These are phyloP conservation scores for Lagodon rhomboides DNA, from an alignment of 2,797 vertebrate genomes.

Conservation along the genomic window DNA sequence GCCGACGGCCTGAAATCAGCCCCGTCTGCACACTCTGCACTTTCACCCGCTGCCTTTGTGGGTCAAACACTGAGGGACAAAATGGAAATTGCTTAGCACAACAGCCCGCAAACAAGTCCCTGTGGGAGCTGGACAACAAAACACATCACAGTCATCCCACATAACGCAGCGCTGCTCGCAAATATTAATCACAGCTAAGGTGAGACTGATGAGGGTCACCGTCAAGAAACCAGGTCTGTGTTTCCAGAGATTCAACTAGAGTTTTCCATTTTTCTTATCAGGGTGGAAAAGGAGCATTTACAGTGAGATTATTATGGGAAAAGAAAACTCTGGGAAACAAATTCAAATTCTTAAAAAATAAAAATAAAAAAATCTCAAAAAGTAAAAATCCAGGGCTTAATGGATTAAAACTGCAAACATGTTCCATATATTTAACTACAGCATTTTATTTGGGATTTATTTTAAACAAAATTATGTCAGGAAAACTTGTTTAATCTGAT, in stretches of 20 bases:
- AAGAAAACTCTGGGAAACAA: background rate
- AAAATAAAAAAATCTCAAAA: background rate
- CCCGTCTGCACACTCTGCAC: constrained; percentile 65
- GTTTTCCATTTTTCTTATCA: background rate
- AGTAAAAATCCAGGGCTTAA: background rate
- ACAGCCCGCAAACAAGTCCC: constrained; percentile 46
- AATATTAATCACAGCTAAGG: background rate
- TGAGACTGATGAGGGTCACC: background rate
- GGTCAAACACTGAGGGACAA: constrained; percentile 41
- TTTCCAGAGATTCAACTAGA: background rate
- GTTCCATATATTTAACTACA: background rate
- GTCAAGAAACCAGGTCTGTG: background rate
- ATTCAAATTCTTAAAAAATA: background rate
- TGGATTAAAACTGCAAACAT: no score
- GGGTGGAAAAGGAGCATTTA: background rate
- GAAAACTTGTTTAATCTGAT: background rate
- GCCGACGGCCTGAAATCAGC: constrained; percentile 55
- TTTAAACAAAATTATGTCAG: background rate
- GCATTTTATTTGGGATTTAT: background rate
- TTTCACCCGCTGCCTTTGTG: constrained; percentile 76
- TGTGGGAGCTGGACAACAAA: constrained; percentile 26
- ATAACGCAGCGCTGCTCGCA: background rate
- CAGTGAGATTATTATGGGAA: background rate
- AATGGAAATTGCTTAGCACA: constrained; percentile 71
- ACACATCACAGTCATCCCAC: background rate